Base-by-base conservation (phyloP, 2,888 invertebrate species). In the Parnassius glacialis region DNA sequence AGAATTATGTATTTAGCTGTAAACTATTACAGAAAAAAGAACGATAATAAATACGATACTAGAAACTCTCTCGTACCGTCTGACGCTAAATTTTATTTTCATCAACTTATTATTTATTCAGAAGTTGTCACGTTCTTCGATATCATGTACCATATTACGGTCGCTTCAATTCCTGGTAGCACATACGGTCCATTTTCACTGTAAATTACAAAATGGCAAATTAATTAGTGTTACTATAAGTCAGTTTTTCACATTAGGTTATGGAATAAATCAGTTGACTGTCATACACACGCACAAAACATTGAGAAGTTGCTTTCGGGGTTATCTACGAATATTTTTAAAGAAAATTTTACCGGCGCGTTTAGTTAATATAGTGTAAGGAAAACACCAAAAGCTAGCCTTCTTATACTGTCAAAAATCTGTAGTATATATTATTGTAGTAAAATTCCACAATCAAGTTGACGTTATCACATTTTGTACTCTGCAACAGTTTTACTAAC, bases 371-470 rank as follows among this genome's bases (percentile, higher is more conserved):
- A 72, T 81, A 81, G 85, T 76, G 80, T 85, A 88, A 88, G 83
- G 76, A 78, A 80, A 87, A 90, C 89, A 89, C 90, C 89, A 90
- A 90, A 79, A 76, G 70, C 79, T 87, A 88, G 88, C 85, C 85
- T 88, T 85, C 77, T 61, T 69, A 71, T 43, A 20, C 45, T 47
- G 20, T 54, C 65, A 69, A 68, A 65, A 64, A 66, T 70, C 67
- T 70, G 68, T 66, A 64, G 47, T 52, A 41, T 48, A 48, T 48
- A 48, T n/a, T 54, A 59, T 61, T 58, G 60, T 67, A 62, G 51
- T 59, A 56, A 44, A 61, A 53, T 62, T 64, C 66, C 61, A 64
- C 66, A 59, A 56, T 64, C 61, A 48, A 67, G 62, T 67, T 66
- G 65, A 67, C 63, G 65, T 69, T 67, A 64, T 62, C 41, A 70